These are phyloP conservation scores for Aricia agestis DNA, from an alignment of 1,140 invertebrate species.

Conservation along the genomic window DNA sequence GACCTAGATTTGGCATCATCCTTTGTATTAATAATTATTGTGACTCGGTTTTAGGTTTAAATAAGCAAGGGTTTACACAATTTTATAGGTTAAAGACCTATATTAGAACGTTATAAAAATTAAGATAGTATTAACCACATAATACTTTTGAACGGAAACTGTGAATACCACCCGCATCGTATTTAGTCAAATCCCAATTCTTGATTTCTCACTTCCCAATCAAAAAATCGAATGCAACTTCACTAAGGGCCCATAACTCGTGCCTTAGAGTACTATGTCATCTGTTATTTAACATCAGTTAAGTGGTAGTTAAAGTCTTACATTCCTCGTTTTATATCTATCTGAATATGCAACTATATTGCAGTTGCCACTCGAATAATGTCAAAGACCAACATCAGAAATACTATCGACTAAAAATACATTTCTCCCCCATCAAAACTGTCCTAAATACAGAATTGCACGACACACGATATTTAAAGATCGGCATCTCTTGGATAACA, in stretches of 20 bases:
- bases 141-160: too few species aligned
- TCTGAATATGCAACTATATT: background rate
- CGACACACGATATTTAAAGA: constrained; percentile 53
- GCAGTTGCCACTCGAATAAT: constrained; percentile 13
- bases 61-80: too few species aligned
- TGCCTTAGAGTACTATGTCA: background rate
- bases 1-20: too few species aligned
- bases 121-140: too few species aligned
- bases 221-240: too few species aligned
- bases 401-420: constrained; percentile 33
- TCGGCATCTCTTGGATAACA: constrained; percentile 47
- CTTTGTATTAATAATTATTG: too few species aligned
- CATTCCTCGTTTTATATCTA: background rate
- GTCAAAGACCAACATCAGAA: constrained; percentile 20
- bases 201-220: too few species aligned
- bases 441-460: constrained; percentile 61
- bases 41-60: too few species aligned
- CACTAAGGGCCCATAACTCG: background rate
- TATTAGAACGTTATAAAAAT: too few species aligned
- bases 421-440: constrained; percentile 48
- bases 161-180: too few species aligned
- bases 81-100: too few species aligned
- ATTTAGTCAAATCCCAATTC: too few species aligned
- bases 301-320: background rate
- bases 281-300: background rate